A percentile compares a stretch with the other conserved stretches of the same genome.
Evolutionary conservation across 2,113 vertebrate genomes (phyloP).

Genomic region (Notothenia rossii): DNA sequence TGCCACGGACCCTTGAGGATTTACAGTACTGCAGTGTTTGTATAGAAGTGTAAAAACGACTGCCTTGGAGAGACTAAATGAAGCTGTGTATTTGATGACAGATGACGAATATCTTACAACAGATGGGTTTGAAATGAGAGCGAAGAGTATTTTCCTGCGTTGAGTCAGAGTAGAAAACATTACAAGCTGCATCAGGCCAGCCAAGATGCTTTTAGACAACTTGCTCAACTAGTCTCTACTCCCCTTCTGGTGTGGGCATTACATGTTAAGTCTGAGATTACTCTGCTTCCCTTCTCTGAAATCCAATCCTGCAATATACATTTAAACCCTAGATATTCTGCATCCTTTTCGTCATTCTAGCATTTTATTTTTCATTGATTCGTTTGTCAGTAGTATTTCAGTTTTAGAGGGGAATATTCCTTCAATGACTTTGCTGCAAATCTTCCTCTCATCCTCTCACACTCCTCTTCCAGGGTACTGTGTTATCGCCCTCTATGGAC

Average conservation of each 20-base stretch:
- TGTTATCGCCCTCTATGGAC: conserved; percentile 98
- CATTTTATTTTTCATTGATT: not conserved
- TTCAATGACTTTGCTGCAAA: not conserved
- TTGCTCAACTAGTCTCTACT: conserved; percentile 37
- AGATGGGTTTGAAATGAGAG: conserved; percentile 70
- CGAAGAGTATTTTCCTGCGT: conserved; percentile 35
- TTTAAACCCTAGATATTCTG: not conserved
- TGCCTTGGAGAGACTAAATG: conserved; percentile 68
- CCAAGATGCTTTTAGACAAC: conserved; percentile 46
- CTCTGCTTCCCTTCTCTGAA: not conserved
- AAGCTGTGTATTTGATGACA: conserved; percentile 73
- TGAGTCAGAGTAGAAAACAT: conserved; percentile 47
- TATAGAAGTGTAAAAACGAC: conserved; percentile 33
- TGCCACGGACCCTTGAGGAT: conserved; percentile 37
- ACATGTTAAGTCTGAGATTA: conserved; percentile 27
- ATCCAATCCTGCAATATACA: not conserved
- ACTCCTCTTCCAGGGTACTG: conserved; percentile 88
- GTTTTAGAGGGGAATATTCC: not conserved
- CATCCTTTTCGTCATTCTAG: not conserved
- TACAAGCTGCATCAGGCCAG: conserved; percentile 32
- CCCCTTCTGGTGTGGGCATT: conserved; percentile 36
- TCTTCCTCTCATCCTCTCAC: conserved; percentile 20
- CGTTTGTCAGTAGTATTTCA: not conserved
- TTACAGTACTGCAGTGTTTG: conserved; percentile 44
- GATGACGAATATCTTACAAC: conserved; percentile 75